A percentile compares a stretch with the other conserved stretches of the same genome.
Conservation (phyloP, 2,888 invertebrate genomes). For the Atrina japonica region DNA sequence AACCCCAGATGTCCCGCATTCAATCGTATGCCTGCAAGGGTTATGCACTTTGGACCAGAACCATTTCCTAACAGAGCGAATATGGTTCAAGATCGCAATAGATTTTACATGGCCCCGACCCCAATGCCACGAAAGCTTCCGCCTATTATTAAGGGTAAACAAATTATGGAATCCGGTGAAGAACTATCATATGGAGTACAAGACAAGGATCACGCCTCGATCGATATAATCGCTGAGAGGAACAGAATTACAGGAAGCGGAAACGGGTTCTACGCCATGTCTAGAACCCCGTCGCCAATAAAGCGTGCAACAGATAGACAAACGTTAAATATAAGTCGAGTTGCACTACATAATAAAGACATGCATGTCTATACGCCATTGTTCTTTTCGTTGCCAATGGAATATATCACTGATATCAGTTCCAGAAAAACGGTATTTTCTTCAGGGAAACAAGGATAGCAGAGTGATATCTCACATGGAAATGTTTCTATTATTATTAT, state of each 20-base stretch:
- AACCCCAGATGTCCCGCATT: slow-evolving; percentile 48
- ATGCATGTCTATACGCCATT: slow-evolving; percentile 20
- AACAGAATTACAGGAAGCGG: slow-evolving; percentile 60
- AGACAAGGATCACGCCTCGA: slow-evolving; percentile 57
- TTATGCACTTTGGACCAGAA: slow-evolving; percentile 49
- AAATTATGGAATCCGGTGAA: slow-evolving; percentile 29
- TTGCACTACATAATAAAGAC: slow-evolving; percentile 46
- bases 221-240: slow-evolving; percentile 64
- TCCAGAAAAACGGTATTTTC: slow-evolving; percentile 41
- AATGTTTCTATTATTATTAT: no score
- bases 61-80: slow-evolving; percentile 58
- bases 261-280: slow-evolving; percentile 40
- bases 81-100: slow-evolving; percentile 49
- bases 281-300: slow-evolving; percentile 33
- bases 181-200: slow-evolving; percentile 18
- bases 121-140: slow-evolving; percentile 54
- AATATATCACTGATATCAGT: slow-evolving; percentile 52
- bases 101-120: slow-evolving; percentile 49
- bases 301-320: slow-evolving; percentile 30
- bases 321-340: slow-evolving; percentile 46
- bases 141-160: slow-evolving; percentile 53
- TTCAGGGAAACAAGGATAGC: not conserved
- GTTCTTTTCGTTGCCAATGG: slow-evolving; percentile 26
- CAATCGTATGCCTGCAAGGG: slow-evolving; percentile 45
- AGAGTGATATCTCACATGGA: no score